Evolutionary conservation across 2,888 invertebrate species (phyloP).

Genomic region (Nyleta sp.): DNA sequence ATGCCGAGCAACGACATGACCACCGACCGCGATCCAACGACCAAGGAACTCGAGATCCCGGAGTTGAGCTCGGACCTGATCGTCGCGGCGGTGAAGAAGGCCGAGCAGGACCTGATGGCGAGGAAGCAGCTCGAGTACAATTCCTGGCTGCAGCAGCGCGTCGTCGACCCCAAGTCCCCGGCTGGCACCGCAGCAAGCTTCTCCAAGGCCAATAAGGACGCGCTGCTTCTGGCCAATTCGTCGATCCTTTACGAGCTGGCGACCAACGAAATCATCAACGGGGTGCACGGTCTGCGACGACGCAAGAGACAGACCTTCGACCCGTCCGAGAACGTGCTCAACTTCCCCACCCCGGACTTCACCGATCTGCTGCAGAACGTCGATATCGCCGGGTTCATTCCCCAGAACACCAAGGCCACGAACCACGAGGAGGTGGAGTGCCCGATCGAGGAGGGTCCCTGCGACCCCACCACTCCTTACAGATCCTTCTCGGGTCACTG

Average conservation of each 20-base stretch:
- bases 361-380: conserved; percentile 91
- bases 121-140: conserved; percentile 92
- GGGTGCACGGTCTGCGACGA: conserved; percentile 83
- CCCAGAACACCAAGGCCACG: conserved; percentile 84
- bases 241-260: conserved; percentile 94
- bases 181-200: conserved; percentile 95
- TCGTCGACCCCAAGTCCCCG: conserved; percentile 92
- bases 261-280: conserved; percentile 92
- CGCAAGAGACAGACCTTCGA: conserved; percentile 90
- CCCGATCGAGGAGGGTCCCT: conserved; percentile 87
- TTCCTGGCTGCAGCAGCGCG: conserved; percentile 86
- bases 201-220: conserved; percentile 93
- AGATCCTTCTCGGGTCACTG: conserved; percentile 92
- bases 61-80: conserved; percentile 89
- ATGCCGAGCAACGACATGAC: conserved; percentile 76
- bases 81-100: conserved; percentile 89
- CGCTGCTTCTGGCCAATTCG: conserved; percentile 92
- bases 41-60: conserved; percentile 81
- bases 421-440: conserved; percentile 88
- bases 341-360: conserved; percentile 86
- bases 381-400: conserved; percentile 89
- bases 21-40: background rate
- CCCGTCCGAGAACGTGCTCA: conserved; percentile 83
- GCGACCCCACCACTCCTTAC: conserved; percentile 88
- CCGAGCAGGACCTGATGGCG: conserved; percentile 89